Percentiles rank a stretch among this genome's conserved stretches.
Evolutionary conservation across 2,113 vertebrate species (phyloP).

Genomic region (Oncorhynchus keta): DNA sequence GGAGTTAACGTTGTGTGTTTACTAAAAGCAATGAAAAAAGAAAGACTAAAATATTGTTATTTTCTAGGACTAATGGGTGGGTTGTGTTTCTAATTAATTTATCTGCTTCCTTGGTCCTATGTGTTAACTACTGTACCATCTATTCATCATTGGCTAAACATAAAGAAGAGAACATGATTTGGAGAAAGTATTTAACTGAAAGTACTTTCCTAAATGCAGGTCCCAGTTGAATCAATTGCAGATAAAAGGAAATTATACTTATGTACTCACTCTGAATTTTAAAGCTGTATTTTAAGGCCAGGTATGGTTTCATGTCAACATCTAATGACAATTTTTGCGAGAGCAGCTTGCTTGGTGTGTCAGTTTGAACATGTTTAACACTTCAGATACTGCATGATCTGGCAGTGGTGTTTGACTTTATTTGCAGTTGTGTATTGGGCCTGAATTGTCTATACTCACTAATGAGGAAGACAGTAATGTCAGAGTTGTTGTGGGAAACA

Average conservation of each 20-base stretch:
- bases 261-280: too few relatives aligned
- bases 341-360: too few relatives aligned
- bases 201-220: too few relatives aligned
- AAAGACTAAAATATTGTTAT: conserved; percentile 30
- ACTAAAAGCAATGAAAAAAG: conserved; percentile 76
- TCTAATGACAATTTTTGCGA: too few relatives aligned
- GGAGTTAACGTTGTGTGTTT: conserved; percentile 85
- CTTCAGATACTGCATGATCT: too few relatives aligned
- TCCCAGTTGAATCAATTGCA: too few relatives aligned
- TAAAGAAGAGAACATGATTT: conserved; percentile 44
- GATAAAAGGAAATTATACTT: too few relatives aligned
- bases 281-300: too few relatives aligned
- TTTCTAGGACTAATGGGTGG: conserved; percentile 58
- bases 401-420: conserved; percentile 73
- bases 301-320: too few relatives aligned
- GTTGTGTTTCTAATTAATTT: conserved; percentile 12
- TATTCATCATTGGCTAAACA: conserved; percentile 91
- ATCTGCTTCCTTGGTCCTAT: conserved; percentile 56
- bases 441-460: conserved; percentile 74
- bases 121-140: conserved; percentile 60
- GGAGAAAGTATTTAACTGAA: too few relatives aligned
- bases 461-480: conserved; percentile 87
- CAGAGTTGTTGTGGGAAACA: conserved; percentile 82
- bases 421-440: conserved; percentile 71
- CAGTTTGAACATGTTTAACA: too few relatives aligned